Percentiles rank a stretch among this genome's conserved stretches.
These are phyloP conservation scores for Damaliscus lunatus DNA, from an alignment of 2,113 vertebrate species.

Conservation along the genomic window DNA sequence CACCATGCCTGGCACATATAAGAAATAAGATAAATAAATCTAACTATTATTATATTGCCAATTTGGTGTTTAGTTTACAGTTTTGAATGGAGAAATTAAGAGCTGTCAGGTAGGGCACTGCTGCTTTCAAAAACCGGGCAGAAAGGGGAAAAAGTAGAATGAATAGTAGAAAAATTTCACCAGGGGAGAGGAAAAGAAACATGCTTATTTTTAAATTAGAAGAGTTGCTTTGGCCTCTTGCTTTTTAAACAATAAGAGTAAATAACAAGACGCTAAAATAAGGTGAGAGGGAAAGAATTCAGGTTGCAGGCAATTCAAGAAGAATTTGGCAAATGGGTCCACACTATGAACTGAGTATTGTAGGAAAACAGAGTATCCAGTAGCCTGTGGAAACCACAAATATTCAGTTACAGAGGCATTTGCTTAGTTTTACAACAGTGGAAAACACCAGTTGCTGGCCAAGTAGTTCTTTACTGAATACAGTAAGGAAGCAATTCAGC, in stretches of 20 bases:
- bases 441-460: constrained; percentile 53
- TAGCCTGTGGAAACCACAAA: constrained; percentile 37
- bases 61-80: not conserved
- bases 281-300: constrained; percentile 25
- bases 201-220: constrained; percentile 44
- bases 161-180: not conserved
- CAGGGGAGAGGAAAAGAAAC: not conserved
- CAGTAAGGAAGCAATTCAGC: constrained; percentile 4
- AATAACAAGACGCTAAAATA: not conserved
- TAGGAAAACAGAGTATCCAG: constrained; percentile 47
- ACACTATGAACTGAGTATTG: not conserved
- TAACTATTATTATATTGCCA: not conserved
- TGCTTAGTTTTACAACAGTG: constrained; percentile 24
- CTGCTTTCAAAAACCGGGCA: not conserved
- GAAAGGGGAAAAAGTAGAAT: not conserved
- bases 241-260: not conserved
- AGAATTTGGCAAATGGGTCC: constrained; percentile 37
- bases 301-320: constrained; percentile 16
- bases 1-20: not conserved
- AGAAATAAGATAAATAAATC: not conserved
- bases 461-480: constrained; percentile 22
- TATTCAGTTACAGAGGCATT: constrained; percentile 43
- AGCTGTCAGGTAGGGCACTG: not conserved
- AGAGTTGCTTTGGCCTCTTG: not conserved
- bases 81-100: constrained; percentile 13